Evolutionary conservation across 1,140 invertebrate species (phyloP).

Genomic region (Drosophila pectinifera): DNA sequence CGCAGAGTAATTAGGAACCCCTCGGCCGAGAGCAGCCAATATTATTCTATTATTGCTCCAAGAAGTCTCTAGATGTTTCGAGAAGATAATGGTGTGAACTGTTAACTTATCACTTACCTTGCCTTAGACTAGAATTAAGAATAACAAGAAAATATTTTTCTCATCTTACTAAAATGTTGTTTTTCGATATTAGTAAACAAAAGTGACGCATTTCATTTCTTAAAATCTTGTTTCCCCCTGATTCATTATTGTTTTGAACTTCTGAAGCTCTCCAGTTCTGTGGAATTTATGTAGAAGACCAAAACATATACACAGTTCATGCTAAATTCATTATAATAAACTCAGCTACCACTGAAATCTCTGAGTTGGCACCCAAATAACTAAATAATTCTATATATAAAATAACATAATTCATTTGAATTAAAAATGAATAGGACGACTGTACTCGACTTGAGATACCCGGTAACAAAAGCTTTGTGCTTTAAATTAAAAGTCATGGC

Average conservation of each 20-base stretch:
- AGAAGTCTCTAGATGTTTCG: slow-evolving; percentile 16
- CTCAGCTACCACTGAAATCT: too few relatives aligned
- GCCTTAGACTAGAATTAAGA: slow-evolving; percentile 5
- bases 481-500: too few relatives aligned
- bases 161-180: slow-evolving; percentile 12
- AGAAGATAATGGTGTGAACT: not conserved
- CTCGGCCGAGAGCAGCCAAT: not conserved
- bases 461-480: too few relatives aligned
- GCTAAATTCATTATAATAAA: too few relatives aligned
- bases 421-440: too few relatives aligned
- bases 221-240: slow-evolving; percentile 12
- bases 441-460: too few relatives aligned
- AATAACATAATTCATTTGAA: too few relatives aligned
- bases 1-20: slow-evolving; percentile 13
- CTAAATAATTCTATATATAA: too few relatives aligned
- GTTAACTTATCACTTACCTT: slow-evolving; percentile 13
- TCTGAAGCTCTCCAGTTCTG: not conserved
- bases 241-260: slow-evolving; percentile 28
- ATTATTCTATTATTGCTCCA: slow-evolving; percentile 3
- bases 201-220: slow-evolving; percentile 12
- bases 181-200: slow-evolving; percentile 28
- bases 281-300: not conserved
- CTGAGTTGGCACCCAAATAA: too few relatives aligned
- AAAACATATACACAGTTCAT: not conserved
- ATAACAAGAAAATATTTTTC: slow-evolving; percentile 17